phyloP scores from a whole-genome alignment of 2,888 invertebrate genomes.

The Shargacucullia verbasci region DNA sequence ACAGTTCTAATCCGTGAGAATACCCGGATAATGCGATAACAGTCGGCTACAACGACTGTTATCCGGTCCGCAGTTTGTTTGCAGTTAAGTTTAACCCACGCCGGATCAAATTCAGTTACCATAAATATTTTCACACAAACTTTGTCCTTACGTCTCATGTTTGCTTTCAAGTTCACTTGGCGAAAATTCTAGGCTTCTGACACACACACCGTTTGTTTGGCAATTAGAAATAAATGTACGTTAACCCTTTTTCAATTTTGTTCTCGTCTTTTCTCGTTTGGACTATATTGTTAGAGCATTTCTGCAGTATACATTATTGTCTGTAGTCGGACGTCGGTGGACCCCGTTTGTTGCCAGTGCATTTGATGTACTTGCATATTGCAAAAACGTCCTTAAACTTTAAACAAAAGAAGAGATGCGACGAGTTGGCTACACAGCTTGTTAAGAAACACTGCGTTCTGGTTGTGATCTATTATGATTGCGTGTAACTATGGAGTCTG shows the following conservation, averaged over 20 bases:
- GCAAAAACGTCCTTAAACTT: no score
- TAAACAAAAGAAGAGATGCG: no score
- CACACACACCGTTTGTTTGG: conserved; percentile 15
- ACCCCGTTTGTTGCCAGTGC: no score
- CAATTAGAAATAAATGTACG: not conserved
- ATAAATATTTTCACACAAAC: conserved; percentile 71
- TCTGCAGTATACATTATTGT: no score
- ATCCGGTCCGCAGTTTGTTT: conserved; percentile 55
- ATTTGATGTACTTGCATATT: no score
- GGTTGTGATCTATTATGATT: no score
- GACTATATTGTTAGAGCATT: no score
- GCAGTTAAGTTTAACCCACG: conserved; percentile 60
- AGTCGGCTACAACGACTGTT: conserved; percentile 52
- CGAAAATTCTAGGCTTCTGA: conserved; percentile 48
- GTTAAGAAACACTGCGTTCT: no score
- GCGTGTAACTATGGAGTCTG: no score
- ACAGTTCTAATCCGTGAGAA: conserved; percentile 19
- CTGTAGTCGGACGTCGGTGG: no score
- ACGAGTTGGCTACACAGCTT: no score
- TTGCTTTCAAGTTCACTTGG: conserved; percentile 63
- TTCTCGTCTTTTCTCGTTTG: no score
- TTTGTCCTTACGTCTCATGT: conserved; percentile 62
- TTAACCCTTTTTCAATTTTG: not conserved
- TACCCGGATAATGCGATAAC: conserved; percentile 39
- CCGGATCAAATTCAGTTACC: conserved; percentile 68